Base-by-base conservation (phyloP, 2,113 vertebrate species). In the Pteronura brasiliensis region DNA sequence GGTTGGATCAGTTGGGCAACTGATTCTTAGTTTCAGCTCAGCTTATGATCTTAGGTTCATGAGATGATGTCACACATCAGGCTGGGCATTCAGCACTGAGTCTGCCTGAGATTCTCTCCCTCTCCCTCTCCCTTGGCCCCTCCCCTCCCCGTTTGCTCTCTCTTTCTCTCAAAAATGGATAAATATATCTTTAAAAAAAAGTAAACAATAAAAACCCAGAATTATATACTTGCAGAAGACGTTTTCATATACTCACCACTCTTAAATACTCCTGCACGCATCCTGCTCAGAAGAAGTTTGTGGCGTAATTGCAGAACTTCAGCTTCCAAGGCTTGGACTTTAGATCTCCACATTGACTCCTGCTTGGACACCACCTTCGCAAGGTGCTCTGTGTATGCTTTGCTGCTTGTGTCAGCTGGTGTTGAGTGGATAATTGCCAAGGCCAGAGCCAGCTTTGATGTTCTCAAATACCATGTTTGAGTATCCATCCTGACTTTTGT, bases 241-340 rank as follows among this genome's bases (percentile, higher is more conserved):
- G 9, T 88, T 77, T 96, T 95, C 49, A 97, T 31, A 67, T 36
- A 98, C 98, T 98, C 89, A 99, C 99, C 97, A 9, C 96, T 98
- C 96, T 98, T 93, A 88, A 93, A 71, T 27, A 97, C 92, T 80
- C 65, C 98, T 0, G 97, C 89, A 91, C 90, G 97, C 20, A 98
- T 92, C 76, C 91, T 98, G 87, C 76, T 97, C 85, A 99, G 97
- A 90, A 99, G 98, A 63, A 99, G 96, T 55, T 99, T 98, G 97
- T 99, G 99, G 18, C 96, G 99, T 93, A 99, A 98, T 39, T 96
- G 97, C 88, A 99, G 98, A 97, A 99, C 98, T 98, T 99, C 99
- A 91, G 98, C 98, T 98, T 99, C 99, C 88, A 99, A 98, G 0
- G 31, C 96, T 98, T 97, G 93, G 42, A 98, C 99, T 97, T 98